Base-by-base conservation (phyloP, 2,113 vertebrate genomes). In the Gymnocephalus cernua region DNA sequence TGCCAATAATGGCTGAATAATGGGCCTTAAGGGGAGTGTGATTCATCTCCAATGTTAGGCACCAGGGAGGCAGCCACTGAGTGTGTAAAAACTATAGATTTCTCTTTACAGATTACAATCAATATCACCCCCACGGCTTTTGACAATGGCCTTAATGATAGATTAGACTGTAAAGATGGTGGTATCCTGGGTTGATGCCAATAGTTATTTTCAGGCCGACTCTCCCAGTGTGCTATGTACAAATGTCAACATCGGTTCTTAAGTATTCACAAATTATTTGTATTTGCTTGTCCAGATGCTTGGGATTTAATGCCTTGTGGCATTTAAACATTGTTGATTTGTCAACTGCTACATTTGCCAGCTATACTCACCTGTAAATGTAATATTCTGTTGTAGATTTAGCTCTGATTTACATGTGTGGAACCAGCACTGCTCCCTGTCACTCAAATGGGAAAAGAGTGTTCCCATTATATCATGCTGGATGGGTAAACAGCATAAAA, bases 1-100 rank as follows among this genome's bases (percentile, higher is more conserved):
- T 92, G 92, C 90, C 93, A 94, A 94, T 94, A 95, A 93, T 80
- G 87, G 77, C 91, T 94, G 91, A 94, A 93, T 93, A 92, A 93
- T 92, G 88, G 89, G 79, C 91, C 90, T 91, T 91, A 89, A 82
- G 83, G 85, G 91, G 86, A 68, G 74, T 15, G 79, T 72, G 88
- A 93, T 91, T 89, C 91, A 91, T 93, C 90, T 84, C 79, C 82
- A 85, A 79, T 78, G 89, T 85, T 84, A 80, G 77, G 78, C 82
- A 92, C 82, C 45, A 59, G 81, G 82, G 85, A 88, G 64, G 68
- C 70, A 71, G 79, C 85, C 85, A 83, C 74, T 82, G 86, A 89
- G 82, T 87, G 69, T 86, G 88, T 85, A 83, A 93, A 91, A 91
- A 88, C 66, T 79, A 90, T 88, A 89, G 89, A 92, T 91, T 91